phyloP scores from a whole-genome alignment of 2,888 invertebrate species.

The Drosophila quinaria region DNA sequence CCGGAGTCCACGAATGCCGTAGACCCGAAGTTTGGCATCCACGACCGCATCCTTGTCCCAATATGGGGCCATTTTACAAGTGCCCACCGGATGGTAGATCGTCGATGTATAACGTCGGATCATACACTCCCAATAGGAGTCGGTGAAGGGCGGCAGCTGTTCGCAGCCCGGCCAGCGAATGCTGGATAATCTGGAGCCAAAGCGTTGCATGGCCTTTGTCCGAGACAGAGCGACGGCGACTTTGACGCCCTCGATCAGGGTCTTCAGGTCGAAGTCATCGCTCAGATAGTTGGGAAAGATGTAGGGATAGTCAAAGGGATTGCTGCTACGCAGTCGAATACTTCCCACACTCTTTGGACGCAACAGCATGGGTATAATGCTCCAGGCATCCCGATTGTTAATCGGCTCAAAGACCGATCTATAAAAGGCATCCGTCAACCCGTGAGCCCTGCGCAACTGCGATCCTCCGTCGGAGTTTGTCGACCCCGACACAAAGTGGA shows the following conservation, averaged over 20 bases:
- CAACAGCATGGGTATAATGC: conserved; percentile 93
- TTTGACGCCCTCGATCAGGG: conserved; percentile 94
- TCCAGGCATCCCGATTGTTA: conserved; percentile 92
- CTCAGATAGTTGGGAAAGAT: conserved; percentile 97
- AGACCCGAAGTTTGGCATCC: conserved; percentile 91
- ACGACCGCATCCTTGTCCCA: conserved; percentile 94
- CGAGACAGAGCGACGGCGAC: conserved; percentile 92
- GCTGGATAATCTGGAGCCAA: conserved; percentile 90
- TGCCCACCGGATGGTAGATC: conserved; percentile 94
- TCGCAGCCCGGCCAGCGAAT: conserved; percentile 92
- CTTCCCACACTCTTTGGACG: conserved; percentile 94
- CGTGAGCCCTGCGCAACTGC: conserved; percentile 92
- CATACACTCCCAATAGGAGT: conserved; percentile 95
- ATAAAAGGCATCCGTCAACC: conserved; percentile 91
- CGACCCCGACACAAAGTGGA: conserved; percentile 95
- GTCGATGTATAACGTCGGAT: conserved; percentile 93
- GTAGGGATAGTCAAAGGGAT: conserved; percentile 95
- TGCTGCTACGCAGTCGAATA: conserved; percentile 92
- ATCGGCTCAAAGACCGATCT: conserved; percentile 91
- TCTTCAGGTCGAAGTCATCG: conserved; percentile 92
- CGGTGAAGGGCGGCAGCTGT: conserved; percentile 89
- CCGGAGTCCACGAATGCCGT: conserved; percentile 91
- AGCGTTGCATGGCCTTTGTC: conserved; percentile 91
- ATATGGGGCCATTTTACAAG: conserved; percentile 95
- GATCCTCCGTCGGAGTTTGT: conserved; percentile 94